These are phyloP conservation scores for Drosophila insularis DNA, from an alignment of 1,140 invertebrate genomes.

Conservation along the genomic window DNA sequence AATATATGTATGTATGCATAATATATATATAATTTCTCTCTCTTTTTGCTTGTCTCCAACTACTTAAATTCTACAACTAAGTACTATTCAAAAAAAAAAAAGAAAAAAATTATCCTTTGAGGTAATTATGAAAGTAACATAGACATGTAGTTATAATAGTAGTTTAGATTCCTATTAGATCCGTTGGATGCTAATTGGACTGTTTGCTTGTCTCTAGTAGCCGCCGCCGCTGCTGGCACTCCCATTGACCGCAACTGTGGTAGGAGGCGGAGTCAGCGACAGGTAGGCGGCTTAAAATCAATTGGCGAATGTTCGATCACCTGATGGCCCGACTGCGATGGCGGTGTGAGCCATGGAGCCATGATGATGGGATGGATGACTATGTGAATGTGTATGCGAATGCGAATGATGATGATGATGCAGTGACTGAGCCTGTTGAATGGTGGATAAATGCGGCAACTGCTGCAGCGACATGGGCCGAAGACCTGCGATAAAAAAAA, in stretches of 20 bases:
- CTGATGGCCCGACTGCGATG: constrained; percentile 67
- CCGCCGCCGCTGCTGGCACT: constrained; percentile 25
- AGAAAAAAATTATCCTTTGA: constrained; percentile 68
- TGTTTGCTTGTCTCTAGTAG: constrained; percentile 78
- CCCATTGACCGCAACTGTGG: constrained; percentile 46
- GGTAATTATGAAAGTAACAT: constrained; percentile 58
- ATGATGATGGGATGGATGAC: constrained; percentile 44
- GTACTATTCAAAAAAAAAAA: background rate
- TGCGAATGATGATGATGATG: constrained; percentile 30
- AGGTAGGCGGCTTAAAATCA: constrained; percentile 77
- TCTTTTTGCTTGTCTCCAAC: constrained; percentile 51
- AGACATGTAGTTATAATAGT: constrained; percentile 1
- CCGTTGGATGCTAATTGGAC: constrained; percentile 52
- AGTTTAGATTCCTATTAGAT: background rate
- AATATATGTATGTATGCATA: constrained; percentile 4
- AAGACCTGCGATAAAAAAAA: constrained; percentile 51
- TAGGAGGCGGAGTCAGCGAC: constrained; percentile 67
- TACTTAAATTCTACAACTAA: constrained; percentile 53
- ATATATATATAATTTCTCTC: constrained; percentile 24
- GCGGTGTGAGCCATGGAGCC: constrained; percentile 69
- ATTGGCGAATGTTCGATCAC: constrained; percentile 63
- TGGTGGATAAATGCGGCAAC: constrained; percentile 63
- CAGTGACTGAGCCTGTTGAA: constrained; percentile 54
- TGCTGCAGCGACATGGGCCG: constrained; percentile 75
- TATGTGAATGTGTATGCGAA: constrained; percentile 17